Percentiles rank a stretch among this genome's conserved stretches.
phyloP scores from a whole-genome alignment of 1,140 invertebrate genomes.

The Calliphora vicina region DNA sequence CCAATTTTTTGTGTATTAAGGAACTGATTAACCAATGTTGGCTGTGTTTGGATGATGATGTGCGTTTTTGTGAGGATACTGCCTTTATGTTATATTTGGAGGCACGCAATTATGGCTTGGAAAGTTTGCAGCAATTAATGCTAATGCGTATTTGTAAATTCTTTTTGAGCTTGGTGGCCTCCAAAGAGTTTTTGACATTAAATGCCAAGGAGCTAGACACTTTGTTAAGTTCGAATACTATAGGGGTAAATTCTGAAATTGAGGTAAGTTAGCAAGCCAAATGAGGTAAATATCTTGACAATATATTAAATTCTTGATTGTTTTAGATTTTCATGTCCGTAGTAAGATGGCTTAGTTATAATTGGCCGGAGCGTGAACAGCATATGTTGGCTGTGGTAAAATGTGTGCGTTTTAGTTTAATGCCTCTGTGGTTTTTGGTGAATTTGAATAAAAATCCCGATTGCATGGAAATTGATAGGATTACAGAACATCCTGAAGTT shows the following conservation, averaged over 20 bases:
- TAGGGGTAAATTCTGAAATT: constrained; percentile 69
- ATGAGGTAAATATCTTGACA: too few relatives aligned
- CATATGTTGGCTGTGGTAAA: constrained; percentile 68
- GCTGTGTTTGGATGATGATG: constrained; percentile 73
- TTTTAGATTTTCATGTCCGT: constrained; percentile 78
- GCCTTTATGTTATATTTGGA: constrained; percentile 75
- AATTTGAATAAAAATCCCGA: constrained; percentile 75
- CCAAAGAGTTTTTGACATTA: constrained; percentile 73
- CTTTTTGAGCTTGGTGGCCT: constrained; percentile 75
- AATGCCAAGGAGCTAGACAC: constrained; percentile 70
- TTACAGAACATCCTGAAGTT: constrained; percentile 71
- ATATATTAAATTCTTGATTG: constrained; percentile 36
- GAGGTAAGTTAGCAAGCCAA: constrained; percentile 71
- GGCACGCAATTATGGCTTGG: constrained; percentile 61
- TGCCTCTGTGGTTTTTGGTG: constrained; percentile 77
- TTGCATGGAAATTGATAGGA: constrained; percentile 73
- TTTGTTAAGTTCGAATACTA: constrained; percentile 73
- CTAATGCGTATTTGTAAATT: constrained; percentile 75
- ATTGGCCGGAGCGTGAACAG: constrained; percentile 69
- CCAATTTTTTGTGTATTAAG: constrained; percentile 73
- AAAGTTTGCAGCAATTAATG: constrained; percentile 67
- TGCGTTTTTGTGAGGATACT: constrained; percentile 74
- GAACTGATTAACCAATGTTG: constrained; percentile 77
- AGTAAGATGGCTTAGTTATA: constrained; percentile 74
- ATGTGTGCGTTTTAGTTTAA: constrained; percentile 76